phyloP scores from a whole-genome alignment of 1,140 invertebrate genomes.

The Lepidurus packardi region DNA sequence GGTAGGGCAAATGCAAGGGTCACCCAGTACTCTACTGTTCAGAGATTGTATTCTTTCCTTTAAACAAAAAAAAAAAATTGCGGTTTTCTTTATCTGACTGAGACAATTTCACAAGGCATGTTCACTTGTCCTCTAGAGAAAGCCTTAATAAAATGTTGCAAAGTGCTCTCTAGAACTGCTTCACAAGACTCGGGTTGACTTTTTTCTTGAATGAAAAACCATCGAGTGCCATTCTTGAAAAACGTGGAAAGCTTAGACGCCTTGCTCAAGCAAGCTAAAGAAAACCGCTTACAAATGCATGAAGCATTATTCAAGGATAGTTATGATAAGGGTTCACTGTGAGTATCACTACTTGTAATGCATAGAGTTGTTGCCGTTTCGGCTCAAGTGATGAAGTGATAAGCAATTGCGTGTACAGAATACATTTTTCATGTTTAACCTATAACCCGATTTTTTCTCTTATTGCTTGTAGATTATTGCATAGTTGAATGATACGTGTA shows the following conservation, averaged over 20 bases:
- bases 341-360: constrained; percentile 13
- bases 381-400: neutral
- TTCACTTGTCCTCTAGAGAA: neutral
- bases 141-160: neutral
- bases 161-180: neutral
- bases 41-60: no score
- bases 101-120: neutral
- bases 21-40: no score
- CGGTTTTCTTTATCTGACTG: no score
- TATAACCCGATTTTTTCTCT: neutral
- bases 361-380: neutral
- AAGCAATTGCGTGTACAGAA: neutral
- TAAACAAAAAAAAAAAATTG: no score
- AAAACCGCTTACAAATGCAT: neutral
- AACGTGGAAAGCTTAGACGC: neutral
- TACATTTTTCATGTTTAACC: no score
- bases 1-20: no score
- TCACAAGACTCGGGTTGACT: neutral
- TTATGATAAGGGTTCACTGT: neutral
- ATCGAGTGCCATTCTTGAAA: neutral
- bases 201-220: neutral
- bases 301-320: neutral
- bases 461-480: neutral
- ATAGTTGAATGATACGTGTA: neutral
- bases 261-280: neutral